Evolutionary conservation across 2,888 invertebrate genomes (phyloP).

Genomic region (Cerastoderma edule): DNA sequence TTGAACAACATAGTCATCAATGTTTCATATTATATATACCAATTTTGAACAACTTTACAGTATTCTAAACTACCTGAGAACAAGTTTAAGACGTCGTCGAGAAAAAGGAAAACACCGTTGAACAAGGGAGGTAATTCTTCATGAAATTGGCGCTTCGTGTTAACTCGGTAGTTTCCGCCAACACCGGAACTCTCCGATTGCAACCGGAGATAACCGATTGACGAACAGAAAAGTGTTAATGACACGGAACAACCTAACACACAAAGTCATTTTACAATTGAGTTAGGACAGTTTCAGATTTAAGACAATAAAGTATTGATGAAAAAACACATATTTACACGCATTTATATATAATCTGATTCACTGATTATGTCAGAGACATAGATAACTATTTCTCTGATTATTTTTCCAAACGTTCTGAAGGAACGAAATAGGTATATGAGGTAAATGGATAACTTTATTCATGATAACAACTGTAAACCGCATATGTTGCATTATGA

Average conservation of each 20-base stretch:
- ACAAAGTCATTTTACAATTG: too few species aligned
- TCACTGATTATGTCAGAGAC: neutral
- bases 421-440: too few species aligned
- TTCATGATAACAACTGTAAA: too few species aligned
- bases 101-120: conserved; percentile 3
- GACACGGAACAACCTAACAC: neutral
- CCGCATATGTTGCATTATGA: too few species aligned
- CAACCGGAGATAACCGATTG: neutral
- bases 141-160: neutral
- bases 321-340: neutral
- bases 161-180: neutral
- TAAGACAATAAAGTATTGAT: too few species aligned
- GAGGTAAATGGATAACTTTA: too few species aligned
- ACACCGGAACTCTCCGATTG: neutral
- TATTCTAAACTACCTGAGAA: conserved; percentile 15
- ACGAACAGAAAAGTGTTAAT: neutral
- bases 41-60: neutral
- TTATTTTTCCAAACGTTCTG: too few species aligned
- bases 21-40: neutral
- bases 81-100: conserved; percentile 14
- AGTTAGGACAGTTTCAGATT: too few species aligned
- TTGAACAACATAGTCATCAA: neutral
- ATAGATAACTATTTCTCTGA: neutral
- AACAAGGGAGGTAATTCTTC: conserved; percentile 8
- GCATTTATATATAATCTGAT: neutral